Conservation (phyloP, 2,797 vertebrate genomes). For the Cygnus olor region DNA sequence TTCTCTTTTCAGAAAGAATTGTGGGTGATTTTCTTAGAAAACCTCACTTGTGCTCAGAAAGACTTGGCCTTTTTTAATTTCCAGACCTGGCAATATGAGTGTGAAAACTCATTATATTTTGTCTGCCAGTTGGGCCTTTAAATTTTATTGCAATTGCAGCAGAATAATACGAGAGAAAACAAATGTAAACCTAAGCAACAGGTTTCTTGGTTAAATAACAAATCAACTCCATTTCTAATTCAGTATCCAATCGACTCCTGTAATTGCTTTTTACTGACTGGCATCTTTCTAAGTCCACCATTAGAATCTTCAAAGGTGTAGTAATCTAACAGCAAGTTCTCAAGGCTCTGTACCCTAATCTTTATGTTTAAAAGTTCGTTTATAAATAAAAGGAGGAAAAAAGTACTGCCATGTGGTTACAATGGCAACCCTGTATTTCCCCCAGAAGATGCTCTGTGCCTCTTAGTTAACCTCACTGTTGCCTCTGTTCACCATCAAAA, state of each 20-base stretch:
- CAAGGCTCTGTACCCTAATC: neutral
- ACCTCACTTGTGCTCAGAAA: neutral
- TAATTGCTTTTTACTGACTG: neutral
- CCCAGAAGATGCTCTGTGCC: neutral
- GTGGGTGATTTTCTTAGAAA: neutral
- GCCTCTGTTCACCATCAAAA: neutral
- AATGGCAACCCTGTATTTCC: neutral
- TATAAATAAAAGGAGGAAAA: neutral
- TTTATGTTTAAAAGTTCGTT: neutral
- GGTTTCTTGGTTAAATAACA: neutral
- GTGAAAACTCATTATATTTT: neutral
- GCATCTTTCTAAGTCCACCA: neutral
- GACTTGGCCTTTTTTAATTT: neutral
- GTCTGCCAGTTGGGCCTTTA: neutral
- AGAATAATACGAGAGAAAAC: neutral
- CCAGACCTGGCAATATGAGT: neutral
- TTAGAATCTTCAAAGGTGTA: neutral
- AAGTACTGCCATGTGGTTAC: rapidly evolving
- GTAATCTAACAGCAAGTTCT: neutral
- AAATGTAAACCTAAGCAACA: neutral
- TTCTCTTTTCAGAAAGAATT: neutral
- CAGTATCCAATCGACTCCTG: neutral
- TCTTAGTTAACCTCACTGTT: neutral
- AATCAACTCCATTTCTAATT: neutral
- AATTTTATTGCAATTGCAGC: neutral